These are phyloP conservation scores for Bubo bubo DNA, from an alignment of 2,113 vertebrate species.

Conservation along the genomic window DNA sequence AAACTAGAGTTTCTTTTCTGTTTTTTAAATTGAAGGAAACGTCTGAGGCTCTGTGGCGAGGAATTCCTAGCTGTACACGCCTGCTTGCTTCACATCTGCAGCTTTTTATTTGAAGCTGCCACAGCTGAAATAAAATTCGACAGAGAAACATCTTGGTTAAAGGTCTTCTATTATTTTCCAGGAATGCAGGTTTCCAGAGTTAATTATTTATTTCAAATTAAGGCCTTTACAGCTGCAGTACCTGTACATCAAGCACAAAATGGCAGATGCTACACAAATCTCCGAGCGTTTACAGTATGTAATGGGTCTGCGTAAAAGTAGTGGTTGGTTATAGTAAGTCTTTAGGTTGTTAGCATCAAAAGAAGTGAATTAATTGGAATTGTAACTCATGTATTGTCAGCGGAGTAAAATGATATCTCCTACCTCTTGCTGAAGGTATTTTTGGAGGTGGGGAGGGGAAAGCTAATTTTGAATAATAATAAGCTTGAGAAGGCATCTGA, in stretches of 20 bases:
- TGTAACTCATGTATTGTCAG: neutral
- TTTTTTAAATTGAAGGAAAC: neutral
- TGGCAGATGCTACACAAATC: neutral
- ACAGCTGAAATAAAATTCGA: neutral
- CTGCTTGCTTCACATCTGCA: neutral
- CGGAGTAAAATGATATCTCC: neutral
- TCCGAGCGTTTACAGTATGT: no score
- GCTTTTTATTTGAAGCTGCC: neutral
- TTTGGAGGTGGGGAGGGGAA: neutral
- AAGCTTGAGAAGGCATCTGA: constrained; percentile 56
- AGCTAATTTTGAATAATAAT: constrained; percentile 60
- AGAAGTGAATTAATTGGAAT: neutral
- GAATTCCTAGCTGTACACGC: neutral
- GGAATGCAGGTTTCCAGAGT: neutral
- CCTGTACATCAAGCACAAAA: neutral
- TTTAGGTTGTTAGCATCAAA: neutral
- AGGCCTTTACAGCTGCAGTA: neutral
- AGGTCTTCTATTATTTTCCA: neutral
- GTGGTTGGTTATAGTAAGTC: neutral
- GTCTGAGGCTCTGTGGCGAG: neutral
- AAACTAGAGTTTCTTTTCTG: neutral
- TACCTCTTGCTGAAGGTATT: neutral
- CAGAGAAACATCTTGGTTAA: neutral
- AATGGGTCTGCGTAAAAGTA: neutral
- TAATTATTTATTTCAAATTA: neutral